A percentile compares a stretch with the other conserved stretches of the same genome.
phyloP scores from a whole-genome alignment of 2,113 vertebrate genomes.

The Baryphthengus martii region DNA sequence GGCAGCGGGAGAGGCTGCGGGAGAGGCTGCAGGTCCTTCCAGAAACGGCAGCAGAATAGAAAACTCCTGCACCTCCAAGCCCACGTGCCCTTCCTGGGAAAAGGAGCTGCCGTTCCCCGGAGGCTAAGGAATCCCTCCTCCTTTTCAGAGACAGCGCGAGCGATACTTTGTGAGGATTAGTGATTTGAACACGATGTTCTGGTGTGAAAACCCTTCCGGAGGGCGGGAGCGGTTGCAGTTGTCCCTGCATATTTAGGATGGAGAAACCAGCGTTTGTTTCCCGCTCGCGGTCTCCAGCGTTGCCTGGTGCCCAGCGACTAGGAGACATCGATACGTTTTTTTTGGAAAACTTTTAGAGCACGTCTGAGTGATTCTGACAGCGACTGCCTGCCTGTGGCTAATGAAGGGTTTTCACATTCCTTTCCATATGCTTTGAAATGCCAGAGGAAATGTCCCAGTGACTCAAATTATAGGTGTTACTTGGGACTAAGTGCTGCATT shows the following conservation, averaged over 20 bases:
- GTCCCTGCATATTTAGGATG: neutral
- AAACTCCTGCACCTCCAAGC: neutral
- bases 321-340: neutral
- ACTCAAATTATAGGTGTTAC: constrained; percentile 61
- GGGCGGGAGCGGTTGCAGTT: neutral
- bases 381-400: neutral
- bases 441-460: constrained; percentile 57
- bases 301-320: neutral
- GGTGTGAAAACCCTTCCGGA: neutral
- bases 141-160: neutral
- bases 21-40: neutral
- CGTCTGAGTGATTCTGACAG: constrained; percentile 1
- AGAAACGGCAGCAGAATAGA: neutral
- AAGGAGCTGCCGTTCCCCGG: neutral
- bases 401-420: constrained; percentile 53
- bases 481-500: constrained; percentile 1
- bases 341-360: neutral
- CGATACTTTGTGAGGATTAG: neutral
- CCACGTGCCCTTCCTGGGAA: neutral
- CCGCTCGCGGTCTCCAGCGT: neutral
- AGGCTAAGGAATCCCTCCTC: neutral
- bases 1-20: neutral
- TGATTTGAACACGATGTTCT: neutral
- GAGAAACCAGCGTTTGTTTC: neutral
- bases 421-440: constrained; percentile 42